Conservation (phyloP, 1,140 invertebrate genomes). For the Eupristina koningsbergeri region DNA sequence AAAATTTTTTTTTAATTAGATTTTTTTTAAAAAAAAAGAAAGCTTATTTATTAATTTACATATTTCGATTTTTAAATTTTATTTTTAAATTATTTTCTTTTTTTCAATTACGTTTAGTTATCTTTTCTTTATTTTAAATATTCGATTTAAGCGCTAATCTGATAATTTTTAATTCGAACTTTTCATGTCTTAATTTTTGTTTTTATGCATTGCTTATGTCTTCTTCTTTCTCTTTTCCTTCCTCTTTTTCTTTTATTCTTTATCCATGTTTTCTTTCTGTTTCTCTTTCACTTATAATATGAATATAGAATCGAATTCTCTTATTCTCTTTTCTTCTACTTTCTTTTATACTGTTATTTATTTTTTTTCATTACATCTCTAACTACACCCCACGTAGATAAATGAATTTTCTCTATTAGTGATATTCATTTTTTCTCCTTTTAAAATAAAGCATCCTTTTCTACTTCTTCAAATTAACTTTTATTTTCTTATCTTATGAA, state of each 20-base stretch:
- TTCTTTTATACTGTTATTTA: constrained; percentile 12
- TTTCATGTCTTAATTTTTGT: background rate
- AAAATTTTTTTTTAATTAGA: too few relatives aligned
- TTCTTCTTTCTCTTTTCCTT: too few relatives aligned
- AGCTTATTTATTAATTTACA: too few relatives aligned
- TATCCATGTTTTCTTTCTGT: background rate
- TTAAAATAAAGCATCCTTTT: background rate
- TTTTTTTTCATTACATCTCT: constrained; percentile 27
- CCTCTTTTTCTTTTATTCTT: background rate
- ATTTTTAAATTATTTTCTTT: background rate
- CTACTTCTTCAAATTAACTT: background rate
- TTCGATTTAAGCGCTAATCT: constrained; percentile 20
- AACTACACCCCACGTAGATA: constrained; percentile 3
- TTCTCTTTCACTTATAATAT: background rate
- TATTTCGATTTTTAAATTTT: background rate
- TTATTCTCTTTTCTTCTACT: background rate
- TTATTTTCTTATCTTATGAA: background rate
- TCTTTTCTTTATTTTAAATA: background rate
- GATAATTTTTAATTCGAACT: constrained; percentile 22
- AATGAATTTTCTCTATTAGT: constrained; percentile 32
- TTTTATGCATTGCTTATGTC: background rate
- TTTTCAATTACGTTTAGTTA: background rate
- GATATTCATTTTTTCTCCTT: constrained; percentile 17
- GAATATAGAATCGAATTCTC: constrained; percentile 16
- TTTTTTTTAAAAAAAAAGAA: too few relatives aligned